Evolutionary conservation across 2,888 invertebrate genomes (phyloP).

Genomic region (Pristionchus mayeri): DNA sequence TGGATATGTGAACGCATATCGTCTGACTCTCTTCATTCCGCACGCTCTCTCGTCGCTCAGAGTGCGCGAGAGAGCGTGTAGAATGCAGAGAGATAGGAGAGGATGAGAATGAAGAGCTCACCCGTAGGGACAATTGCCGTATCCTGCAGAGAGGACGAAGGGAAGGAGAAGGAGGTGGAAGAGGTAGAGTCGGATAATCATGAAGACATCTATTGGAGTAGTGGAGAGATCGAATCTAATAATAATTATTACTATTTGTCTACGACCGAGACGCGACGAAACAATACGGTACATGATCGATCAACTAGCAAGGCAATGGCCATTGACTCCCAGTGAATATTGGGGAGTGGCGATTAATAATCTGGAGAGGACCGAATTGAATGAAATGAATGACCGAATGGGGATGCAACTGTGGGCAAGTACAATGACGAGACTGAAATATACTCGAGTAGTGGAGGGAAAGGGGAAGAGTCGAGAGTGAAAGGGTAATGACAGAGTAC

Average conservation of each 20-base stretch:
- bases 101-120: no score
- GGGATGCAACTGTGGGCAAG: not conserved
- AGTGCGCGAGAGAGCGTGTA: no score
- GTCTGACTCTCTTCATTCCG: no score
- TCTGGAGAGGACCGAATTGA: not conserved
- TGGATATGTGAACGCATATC: no score
- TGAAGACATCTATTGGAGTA: not conserved
- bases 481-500: not conserved
- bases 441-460: not conserved
- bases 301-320: no score
- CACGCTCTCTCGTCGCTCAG: no score
- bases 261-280: no score
- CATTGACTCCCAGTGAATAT: no score
- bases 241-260: no score
- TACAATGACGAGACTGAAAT: not conserved
- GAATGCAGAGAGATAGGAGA: no score
- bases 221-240: no score
- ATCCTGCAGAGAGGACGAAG: not conserved
- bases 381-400: not conserved
- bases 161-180: not conserved
- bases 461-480: not conserved
- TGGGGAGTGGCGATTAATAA: not conserved
- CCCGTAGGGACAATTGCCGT: constrained; percentile 5
- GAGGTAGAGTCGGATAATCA: not conserved
- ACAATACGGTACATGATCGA: no score